phyloP scores from a whole-genome alignment of 2,797 vertebrate species.

The Onychomys leucogaster region DNA sequence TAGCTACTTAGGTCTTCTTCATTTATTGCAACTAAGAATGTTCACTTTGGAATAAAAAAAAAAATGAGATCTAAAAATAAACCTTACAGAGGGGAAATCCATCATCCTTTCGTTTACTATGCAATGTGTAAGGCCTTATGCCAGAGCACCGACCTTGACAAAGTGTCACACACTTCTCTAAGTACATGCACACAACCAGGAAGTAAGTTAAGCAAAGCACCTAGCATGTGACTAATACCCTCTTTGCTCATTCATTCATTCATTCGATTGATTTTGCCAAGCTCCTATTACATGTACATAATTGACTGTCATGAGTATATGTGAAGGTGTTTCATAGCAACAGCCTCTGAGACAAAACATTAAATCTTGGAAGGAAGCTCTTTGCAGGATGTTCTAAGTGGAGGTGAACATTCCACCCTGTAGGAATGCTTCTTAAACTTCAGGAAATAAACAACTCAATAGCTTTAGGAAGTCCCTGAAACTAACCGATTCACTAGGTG shows the following conservation, averaged over 20 bases:
- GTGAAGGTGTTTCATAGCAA: not conserved
- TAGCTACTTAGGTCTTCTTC: not conserved
- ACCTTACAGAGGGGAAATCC: not conserved
- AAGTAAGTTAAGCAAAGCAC: not conserved
- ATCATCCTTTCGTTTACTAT: not conserved
- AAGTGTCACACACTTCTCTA: not conserved
- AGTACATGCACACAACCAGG: not conserved
- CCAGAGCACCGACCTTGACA: not conserved
- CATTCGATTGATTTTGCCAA: not conserved
- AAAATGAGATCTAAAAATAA: not conserved
- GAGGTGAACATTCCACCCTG: not conserved
- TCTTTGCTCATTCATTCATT: not conserved
- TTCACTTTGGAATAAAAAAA: conserved; percentile 30
- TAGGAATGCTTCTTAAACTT: not conserved
- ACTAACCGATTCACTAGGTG: not conserved
- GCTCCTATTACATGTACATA: not conserved
- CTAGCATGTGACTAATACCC: not conserved
- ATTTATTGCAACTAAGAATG: conserved; percentile 11
- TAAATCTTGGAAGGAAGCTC: not conserved
- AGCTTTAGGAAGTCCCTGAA: not conserved
- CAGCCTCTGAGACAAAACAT: not conserved
- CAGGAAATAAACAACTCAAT: not conserved
- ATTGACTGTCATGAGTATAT: not conserved
- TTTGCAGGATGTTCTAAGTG: not conserved
- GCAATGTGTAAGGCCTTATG: accelerated